Conservation (phyloP, 1,140 invertebrate genomes). For the Drosophila bocqueti region DNA sequence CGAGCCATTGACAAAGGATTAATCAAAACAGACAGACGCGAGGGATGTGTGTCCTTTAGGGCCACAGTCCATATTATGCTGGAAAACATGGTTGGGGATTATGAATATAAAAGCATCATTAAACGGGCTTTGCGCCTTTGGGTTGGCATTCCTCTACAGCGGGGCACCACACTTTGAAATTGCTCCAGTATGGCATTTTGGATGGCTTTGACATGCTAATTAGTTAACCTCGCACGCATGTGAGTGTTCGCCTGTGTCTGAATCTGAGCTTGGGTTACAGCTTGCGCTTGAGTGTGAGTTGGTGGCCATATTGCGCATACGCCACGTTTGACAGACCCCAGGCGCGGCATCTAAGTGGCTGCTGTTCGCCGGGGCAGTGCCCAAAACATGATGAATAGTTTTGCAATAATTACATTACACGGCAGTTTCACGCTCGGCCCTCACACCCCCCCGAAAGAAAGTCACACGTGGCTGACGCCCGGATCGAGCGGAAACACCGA, state of each 20-base stretch:
- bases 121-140: constrained; percentile 70
- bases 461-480: constrained; percentile 71
- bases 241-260: not conserved
- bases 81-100: constrained; percentile 58
- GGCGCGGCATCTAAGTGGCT: constrained; percentile 56
- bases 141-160: constrained; percentile 28
- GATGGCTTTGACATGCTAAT: constrained; percentile 80
- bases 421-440: constrained; percentile 66
- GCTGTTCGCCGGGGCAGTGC: constrained; percentile 44
- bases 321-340: constrained; percentile 45
- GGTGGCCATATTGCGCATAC: constrained; percentile 40
- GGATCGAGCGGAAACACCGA: constrained; percentile 33
- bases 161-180: constrained; percentile 30
- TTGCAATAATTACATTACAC: constrained; percentile 79
- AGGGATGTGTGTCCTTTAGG: constrained; percentile 37
- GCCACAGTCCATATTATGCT: constrained; percentile 38
- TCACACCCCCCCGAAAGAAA: constrained; percentile 48
- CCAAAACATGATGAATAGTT: constrained; percentile 80
- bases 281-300: constrained; percentile 3
- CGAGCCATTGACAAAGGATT: constrained; percentile 63
- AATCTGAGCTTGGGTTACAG: constrained; percentile 14
- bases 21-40: constrained; percentile 63
- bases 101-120: constrained; percentile 69
- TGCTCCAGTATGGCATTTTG: constrained; percentile 51
- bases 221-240: constrained; percentile 64